phyloP scores from a whole-genome alignment of 2,113 vertebrate genomes.

The Aptenodytes forsteri region DNA sequence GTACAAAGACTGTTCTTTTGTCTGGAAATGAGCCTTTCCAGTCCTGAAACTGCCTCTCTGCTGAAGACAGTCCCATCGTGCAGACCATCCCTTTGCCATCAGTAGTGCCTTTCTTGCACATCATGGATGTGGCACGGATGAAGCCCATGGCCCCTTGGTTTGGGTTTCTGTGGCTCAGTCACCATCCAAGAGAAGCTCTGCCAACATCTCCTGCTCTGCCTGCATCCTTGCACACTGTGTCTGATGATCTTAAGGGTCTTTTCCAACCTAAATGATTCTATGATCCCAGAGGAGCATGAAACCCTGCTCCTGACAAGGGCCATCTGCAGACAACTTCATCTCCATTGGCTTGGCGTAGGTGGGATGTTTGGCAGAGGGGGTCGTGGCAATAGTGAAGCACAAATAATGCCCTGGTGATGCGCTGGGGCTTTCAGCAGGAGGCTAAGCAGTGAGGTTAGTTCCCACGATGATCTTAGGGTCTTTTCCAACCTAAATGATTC shows the following conservation, averaged over 20 bases:
- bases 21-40: not conserved
- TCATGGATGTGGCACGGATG: not conserved
- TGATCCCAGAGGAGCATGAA: not conserved
- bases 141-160: not conserved
- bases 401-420: accelerated
- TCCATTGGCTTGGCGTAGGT: accelerated
- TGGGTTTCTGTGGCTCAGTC: not conserved
- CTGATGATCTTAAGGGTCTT: not conserved
- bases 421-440: not conserved
- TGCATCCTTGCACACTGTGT: accelerated
- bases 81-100: not conserved
- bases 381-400: accelerated
- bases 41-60: not conserved
- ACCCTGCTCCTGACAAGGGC: not conserved
- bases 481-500: not conserved
- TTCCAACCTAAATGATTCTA: not conserved
- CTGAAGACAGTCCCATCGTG: not conserved
- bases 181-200: not conserved
- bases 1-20: not conserved
- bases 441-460: not conserved
- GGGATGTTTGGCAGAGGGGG: not conserved
- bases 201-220: not conserved
- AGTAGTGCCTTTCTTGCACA: not conserved
- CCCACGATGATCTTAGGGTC: too few species aligned
- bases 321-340: not conserved